Percentiles rank a stretch among this genome's conserved stretches.
These are phyloP conservation scores for Hetaerina titia DNA, from an alignment of 2,888 invertebrate species.

Conservation along the genomic window DNA sequence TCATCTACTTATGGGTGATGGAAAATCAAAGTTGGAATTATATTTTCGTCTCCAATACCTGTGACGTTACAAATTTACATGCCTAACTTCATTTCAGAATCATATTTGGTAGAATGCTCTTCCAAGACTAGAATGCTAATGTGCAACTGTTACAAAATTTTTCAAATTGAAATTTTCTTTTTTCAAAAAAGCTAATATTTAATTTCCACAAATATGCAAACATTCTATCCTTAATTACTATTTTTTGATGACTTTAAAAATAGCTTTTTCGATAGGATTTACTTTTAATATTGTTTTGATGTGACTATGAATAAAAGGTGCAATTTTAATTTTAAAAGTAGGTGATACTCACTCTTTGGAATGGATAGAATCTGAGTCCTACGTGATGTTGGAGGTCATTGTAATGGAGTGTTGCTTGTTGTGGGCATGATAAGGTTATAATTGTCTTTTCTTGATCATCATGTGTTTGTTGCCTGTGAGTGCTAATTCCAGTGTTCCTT, in stretches of 20 bases:
- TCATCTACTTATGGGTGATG: background rate
- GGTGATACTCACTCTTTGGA: background rate
- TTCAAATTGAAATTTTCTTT: background rate
- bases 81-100: background rate
- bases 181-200: background rate
- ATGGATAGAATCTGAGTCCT: background rate
- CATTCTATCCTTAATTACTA: conserved; percentile 11
- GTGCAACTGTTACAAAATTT: background rate
- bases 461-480: conserved; percentile 65
- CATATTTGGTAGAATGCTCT: background rate
- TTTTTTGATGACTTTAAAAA: conserved; percentile 32
- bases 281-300: conserved; percentile 6
- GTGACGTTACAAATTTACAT: background rate
- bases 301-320: conserved; percentile 13
- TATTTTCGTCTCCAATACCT: background rate
- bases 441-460: conserved; percentile 47
- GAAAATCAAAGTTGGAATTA: background rate
- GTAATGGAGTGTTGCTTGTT: conserved; percentile 8
- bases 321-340: background rate
- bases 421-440: conserved; percentile 42
- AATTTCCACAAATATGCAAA: background rate
- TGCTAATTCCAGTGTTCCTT: conserved; percentile 64
- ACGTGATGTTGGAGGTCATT: background rate
- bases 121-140: background rate
- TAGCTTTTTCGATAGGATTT: background rate